Evolutionary conservation across 1,140 invertebrate genomes (phyloP).

Genomic region (Glossosoma conforme): DNA sequence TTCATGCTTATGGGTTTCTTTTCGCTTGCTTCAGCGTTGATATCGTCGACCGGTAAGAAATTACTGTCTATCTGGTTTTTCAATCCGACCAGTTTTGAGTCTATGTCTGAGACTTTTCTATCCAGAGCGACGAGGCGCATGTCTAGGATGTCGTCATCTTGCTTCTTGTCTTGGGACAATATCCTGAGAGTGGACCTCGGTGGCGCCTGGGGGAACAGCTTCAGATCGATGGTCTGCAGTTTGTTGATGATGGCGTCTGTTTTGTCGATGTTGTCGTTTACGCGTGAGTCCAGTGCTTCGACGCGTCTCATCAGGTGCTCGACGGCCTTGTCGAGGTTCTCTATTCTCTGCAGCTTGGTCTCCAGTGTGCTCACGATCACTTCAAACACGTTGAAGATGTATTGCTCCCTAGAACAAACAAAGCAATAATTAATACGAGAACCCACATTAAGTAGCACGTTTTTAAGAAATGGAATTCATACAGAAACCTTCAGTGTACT

Average conservation of each 20-base stretch:
- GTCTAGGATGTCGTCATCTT: slow-evolving; percentile 50
- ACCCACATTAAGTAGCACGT: too few relatives aligned
- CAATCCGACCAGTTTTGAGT: slow-evolving; percentile 67
- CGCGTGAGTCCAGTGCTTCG: slow-evolving; percentile 70
- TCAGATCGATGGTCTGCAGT: slow-evolving; percentile 64
- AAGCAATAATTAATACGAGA: too few relatives aligned
- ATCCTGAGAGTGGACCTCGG: slow-evolving; percentile 28
- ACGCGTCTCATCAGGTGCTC: slow-evolving; percentile 79
- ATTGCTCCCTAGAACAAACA: slow-evolving; percentile 74
- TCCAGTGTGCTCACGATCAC: slow-evolving; percentile 82
- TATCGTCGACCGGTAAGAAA: slow-evolving; percentile 71
- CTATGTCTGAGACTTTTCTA: slow-evolving; percentile 76
- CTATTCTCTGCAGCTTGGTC: slow-evolving; percentile 78
- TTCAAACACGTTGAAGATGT: slow-evolving; percentile 83
- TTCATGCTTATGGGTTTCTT: slow-evolving; percentile 78
- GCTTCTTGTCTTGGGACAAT: slow-evolving; percentile 10
- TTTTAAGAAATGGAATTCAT: too few relatives aligned
- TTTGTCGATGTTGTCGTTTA: slow-evolving; percentile 78
- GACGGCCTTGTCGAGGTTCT: slow-evolving; percentile 79
- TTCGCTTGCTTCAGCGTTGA: slow-evolving; percentile 78
- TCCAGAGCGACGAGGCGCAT: slow-evolving; percentile 64
- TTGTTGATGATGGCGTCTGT: slow-evolving; percentile 75
- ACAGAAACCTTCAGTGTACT: too few relatives aligned
- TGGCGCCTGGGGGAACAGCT: slow-evolving; percentile 56
- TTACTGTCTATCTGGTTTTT: slow-evolving; percentile 80